Evolutionary conservation across 2,888 invertebrate genomes (phyloP).

Genomic region (Apodemia mormo): DNA sequence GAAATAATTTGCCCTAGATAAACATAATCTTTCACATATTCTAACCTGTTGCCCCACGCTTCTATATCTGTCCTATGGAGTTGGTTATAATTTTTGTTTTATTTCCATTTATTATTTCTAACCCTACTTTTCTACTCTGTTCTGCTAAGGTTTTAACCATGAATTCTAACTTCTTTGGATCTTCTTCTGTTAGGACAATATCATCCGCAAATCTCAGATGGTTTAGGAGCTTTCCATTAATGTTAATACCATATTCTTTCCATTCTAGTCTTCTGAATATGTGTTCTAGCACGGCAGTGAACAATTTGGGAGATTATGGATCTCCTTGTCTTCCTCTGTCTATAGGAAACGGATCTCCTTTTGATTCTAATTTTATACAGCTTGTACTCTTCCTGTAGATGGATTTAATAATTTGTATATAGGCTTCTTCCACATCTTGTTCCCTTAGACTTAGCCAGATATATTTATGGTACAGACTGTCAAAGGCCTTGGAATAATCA

Average conservation of each 20-base stretch:
- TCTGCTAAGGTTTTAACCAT: no score
- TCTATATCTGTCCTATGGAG: no score
- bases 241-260: constrained; percentile 23
- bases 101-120: constrained; percentile 26
- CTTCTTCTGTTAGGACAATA: no score
- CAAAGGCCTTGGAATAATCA: no score
- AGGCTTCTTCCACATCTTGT: background rate
- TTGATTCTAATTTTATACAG: background rate
- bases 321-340: constrained; percentile 30
- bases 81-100: no score
- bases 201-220: constrained; percentile 29
- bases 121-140: constrained; percentile 5
- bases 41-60: no score
- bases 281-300: constrained; percentile 18
- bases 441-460: background rate
- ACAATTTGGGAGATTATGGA: constrained; percentile 22
- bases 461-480: no score
- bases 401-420: constrained; percentile 1
- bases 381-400: background rate
- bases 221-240: constrained; percentile 20
- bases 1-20: no score
- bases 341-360: constrained; percentile 6
- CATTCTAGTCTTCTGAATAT: constrained; percentile 24
- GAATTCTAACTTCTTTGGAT: no score
- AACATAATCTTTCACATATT: no score